Evolutionary conservation across 2,888 invertebrate genomes (phyloP), one percentile per base, ranked within the genome.

Genomic region (Scotopteryx bipunctaria): DNA sequence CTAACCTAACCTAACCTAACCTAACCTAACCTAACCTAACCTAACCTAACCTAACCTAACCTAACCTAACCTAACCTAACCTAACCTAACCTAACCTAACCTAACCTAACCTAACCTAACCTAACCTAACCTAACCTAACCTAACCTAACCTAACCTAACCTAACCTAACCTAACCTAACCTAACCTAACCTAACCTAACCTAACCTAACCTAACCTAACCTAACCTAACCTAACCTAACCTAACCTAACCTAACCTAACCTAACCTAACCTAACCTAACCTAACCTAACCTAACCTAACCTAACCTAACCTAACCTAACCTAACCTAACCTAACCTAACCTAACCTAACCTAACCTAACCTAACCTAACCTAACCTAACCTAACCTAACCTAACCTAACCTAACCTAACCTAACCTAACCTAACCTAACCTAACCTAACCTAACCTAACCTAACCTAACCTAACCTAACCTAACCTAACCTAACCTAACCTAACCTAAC

Each of bases 401-500:
- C 23, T 23, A 23, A 23, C 23, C 23, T 23, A 23, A 23, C 23
- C 23, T 23, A 23, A 23, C 23, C 23, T 23, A n/a, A 23, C 23
- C 23, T 23, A 23, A 23, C 23, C 23, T 23, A 23, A 23, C 23
- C 23, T 23, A 23, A 23, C 23, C 23, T 23, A n/a, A 23, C 8
- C 23, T 23, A 23, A 23, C 23, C 23, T 23, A 23, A 23, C 23
- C 59, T 57, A 58, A 61, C 60, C 59, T 56, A 59, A 59, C 62
- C 62, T 59, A 57, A 55, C 57, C 52, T 52, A 53, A 49, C 52
- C 57, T 53, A 54, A 48, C 54, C 58, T 51, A 52, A 51, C 59
- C 58, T 53, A 59, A 55, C 59, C 63, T 57, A 59, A 59, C 60
- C 63, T 59, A 59, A 59, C 62, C 62, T 59, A 59, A 59, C 59